A percentile compares a stretch with the other conserved stretches of the same genome.
Conservation (phyloP, 2,888 invertebrate species). For the Diarsia mendica region DNA sequence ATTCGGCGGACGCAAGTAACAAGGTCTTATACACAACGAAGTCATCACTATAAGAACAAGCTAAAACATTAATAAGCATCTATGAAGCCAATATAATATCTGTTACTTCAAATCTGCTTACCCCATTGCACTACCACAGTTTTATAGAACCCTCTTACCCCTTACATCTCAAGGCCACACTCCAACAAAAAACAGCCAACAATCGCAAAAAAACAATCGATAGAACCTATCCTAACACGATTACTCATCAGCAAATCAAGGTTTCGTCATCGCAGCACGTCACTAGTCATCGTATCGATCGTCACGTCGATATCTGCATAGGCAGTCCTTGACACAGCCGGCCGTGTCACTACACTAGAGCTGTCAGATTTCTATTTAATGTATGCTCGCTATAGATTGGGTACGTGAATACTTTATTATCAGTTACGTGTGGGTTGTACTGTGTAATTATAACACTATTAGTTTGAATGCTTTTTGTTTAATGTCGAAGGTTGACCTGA, state of each 20-base stretch:
- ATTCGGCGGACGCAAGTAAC: not conserved
- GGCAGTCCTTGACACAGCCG: slow-evolving; percentile 81
- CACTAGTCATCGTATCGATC: slow-evolving; percentile 75
- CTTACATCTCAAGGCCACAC: not conserved
- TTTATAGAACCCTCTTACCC: not conserved
- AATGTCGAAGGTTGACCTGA: slow-evolving; percentile 28
- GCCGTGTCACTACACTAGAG: slow-evolving; percentile 64
- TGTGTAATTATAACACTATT: slow-evolving; percentile 50
- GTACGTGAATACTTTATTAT: slow-evolving; percentile 61
- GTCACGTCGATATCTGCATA: slow-evolving; percentile 83
- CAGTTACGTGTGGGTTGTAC: slow-evolving; percentile 50
- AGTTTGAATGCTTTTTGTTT: slow-evolving; percentile 38
- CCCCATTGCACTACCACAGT: not conserved
- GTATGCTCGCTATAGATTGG: slow-evolving; percentile 56
- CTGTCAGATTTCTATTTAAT: slow-evolving; percentile 68
- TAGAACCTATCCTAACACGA: slow-evolving; percentile 45
- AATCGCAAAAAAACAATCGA: slow-evolving; percentile 17
- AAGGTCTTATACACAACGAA: not conserved
- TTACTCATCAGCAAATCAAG: slow-evolving; percentile 46
- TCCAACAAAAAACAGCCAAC: slow-evolving; percentile 4
- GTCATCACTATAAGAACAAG: no score
- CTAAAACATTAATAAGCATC: no score
- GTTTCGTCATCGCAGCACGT: slow-evolving; percentile 70
- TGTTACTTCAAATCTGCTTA: not conserved
- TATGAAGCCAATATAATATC: not conserved